Percentiles rank a stretch among this genome's conserved stretches.
These are phyloP conservation scores for Periophthalmus modestus DNA, from an alignment of 2,113 vertebrate genomes.

Conservation along the genomic window DNA sequence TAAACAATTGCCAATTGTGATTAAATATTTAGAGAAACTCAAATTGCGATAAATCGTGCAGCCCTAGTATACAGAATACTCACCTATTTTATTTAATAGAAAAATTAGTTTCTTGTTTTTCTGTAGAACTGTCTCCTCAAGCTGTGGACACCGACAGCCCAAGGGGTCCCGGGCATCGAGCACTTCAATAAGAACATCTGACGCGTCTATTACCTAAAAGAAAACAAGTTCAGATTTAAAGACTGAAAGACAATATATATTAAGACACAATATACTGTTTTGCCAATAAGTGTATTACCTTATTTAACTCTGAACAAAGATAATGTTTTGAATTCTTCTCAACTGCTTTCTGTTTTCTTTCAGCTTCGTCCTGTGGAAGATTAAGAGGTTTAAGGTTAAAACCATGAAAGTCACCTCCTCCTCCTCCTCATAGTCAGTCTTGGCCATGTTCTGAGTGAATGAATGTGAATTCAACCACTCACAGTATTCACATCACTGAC, in stretches of 20 bases:
- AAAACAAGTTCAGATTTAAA: background rate
- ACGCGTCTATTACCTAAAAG: slow-evolving; percentile 87
- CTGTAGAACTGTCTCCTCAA: slow-evolving; percentile 83
- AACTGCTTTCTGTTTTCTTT: slow-evolving; percentile 53
- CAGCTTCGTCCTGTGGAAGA: slow-evolving; percentile 67
- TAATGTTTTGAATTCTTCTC: slow-evolving; percentile 78
- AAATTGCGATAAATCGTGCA: too few species aligned
- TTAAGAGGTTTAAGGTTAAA: background rate
- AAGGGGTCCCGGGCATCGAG: slow-evolving; percentile 96
- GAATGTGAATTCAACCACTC: too few species aligned
- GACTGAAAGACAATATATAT: background rate
- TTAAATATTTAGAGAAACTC: too few species aligned
- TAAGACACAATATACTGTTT: background rate
- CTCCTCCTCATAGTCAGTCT: too few species aligned
- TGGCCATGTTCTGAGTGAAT: too few species aligned
- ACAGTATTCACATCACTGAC: too few species aligned
- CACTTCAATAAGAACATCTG: slow-evolving; percentile 89
- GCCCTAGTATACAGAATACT: background rate
- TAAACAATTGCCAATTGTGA: too few species aligned
- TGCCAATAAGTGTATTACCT: slow-evolving; percentile 73
- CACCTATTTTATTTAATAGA: slow-evolving; percentile 93
- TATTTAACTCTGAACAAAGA: slow-evolving; percentile 85
- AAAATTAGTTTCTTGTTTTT: slow-evolving; percentile 86
- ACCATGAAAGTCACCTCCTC: background rate
- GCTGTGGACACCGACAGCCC: slow-evolving; percentile 89